Conservation (phyloP, 1,140 invertebrate species). For the Andrena cerasifolii region DNA sequence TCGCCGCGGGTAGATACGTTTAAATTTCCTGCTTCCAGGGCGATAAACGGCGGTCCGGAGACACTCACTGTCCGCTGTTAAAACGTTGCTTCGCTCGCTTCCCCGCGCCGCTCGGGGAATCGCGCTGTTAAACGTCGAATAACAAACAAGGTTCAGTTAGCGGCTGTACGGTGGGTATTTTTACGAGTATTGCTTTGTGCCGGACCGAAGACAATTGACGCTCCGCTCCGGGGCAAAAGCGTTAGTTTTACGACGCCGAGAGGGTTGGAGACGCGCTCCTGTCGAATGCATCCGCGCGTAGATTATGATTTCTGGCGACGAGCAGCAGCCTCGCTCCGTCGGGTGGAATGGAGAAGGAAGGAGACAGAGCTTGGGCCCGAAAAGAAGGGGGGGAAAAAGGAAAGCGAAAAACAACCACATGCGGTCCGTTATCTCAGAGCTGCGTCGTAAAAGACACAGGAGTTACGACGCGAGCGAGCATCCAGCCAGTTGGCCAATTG, state of each 20-base stretch:
- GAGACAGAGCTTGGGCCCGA: background rate
- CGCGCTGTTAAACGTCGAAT: conserved; percentile 4
- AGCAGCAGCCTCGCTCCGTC: conserved; percentile 10
- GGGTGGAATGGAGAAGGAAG: conserved; percentile 24
- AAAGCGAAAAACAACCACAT: conserved; percentile 38
- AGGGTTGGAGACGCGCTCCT: conserved; percentile 22
- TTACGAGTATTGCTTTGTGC: conserved; percentile 50
- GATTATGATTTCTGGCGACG: conserved; percentile 61
- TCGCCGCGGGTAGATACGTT: too few species aligned
- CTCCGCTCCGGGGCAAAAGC: conserved; percentile 18
- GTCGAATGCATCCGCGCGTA: conserved; percentile 24
- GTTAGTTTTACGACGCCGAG: conserved; percentile 47
- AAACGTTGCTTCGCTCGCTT: background rate
- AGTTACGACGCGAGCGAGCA: conserved; percentile 59
- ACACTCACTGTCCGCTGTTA: background rate
- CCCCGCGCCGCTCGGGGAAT: background rate
- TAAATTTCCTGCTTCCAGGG: background rate
- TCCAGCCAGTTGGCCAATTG: conserved; percentile 55
- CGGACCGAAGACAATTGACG: conserved; percentile 54
- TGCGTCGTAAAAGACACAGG: conserved; percentile 60
- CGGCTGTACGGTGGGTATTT: conserved; percentile 10
- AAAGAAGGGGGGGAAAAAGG: background rate
- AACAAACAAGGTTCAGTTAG: conserved; percentile 16
- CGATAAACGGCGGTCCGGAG: background rate
- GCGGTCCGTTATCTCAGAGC: conserved; percentile 49